Evolutionary conservation across 2,797 vertebrate genomes (phyloP), one percentile per base, ranked within the genome.

Genomic region (Onychomys leucogaster): DNA sequence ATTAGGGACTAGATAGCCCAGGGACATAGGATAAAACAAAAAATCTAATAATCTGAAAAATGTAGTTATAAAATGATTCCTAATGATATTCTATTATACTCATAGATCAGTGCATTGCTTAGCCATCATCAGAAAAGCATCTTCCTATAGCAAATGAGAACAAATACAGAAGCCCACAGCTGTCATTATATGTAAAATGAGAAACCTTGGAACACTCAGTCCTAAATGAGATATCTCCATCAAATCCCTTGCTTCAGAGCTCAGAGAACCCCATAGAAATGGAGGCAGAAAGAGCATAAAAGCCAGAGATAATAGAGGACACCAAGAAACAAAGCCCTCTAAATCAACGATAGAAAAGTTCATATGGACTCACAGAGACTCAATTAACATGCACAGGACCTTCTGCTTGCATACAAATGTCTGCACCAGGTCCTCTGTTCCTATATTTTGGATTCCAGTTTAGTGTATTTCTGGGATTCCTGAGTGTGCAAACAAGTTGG

Each of bases 351-450:
- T 4, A 65, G 10, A 11, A 65, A 32, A 43, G 16, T 16, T 84
- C 59, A 32, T 65, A 46, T 3, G 37, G 2, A 34, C 59, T 43
- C 37, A 21, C 41, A 46, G 27, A 43, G 25, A 37, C 17, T 65
- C 37, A 65, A 13, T 5, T 63, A 83, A 2, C 37, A 43, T 5
- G 23, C 0, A 2, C 8, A 83, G 37, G 4, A 17, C 2, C 14
- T 46, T 83, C 32, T 69, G 34, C 16, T n/a, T 17, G 2, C 34
- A 69, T n/a, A 2, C 29, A 19, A 9, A 19, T 41, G 5, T 19
- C 37, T 32, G 5, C 0, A 46, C 27, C 23, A 43, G 2, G 1
- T 43, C 16, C 16, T 65, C 16, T 21, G 17, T 12, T 5, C 9
- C 65, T 65, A 34, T 21, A 61, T 17, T 82, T 25, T 41, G n/a